A percentile compares a stretch with the other conserved stretches of the same genome.
Evolutionary conservation across 2,113 vertebrate genomes (phyloP).

Genomic region (Willisornis vidua): DNA sequence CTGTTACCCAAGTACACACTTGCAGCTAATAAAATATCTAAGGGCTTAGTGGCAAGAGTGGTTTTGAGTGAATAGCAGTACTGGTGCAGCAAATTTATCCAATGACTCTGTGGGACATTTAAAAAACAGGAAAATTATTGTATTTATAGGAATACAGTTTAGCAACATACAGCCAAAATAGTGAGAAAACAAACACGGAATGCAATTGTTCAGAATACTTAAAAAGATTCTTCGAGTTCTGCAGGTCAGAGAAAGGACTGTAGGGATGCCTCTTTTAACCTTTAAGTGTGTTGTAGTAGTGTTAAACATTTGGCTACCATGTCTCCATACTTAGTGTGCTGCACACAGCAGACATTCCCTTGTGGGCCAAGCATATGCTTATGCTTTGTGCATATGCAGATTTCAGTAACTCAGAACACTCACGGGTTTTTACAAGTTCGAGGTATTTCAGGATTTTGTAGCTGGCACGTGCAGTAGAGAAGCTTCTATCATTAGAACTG

Average conservation of each 20-base stretch:
- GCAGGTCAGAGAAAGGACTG: background rate
- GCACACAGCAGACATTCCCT: background rate
- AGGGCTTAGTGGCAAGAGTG: background rate
- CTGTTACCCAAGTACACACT: background rate
- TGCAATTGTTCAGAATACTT: background rate
- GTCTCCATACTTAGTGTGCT: background rate
- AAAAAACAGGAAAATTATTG: background rate
- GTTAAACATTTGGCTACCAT: background rate
- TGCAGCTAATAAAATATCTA: background rate
- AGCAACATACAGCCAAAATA: background rate
- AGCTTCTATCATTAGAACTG: background rate
- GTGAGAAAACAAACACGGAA: background rate
- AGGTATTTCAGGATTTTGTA: slow-evolving; percentile 13
- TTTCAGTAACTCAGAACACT: background rate
- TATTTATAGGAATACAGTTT: background rate
- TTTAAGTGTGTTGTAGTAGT: accelerated
- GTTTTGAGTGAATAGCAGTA: background rate
- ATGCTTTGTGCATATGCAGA: background rate
- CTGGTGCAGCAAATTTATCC: background rate
- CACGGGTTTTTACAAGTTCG: background rate
- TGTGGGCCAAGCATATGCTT: background rate
- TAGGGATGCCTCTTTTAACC: background rate
- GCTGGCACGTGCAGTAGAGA: background rate
- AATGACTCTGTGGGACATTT: background rate
- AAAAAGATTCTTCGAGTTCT: accelerated